Base-by-base conservation (phyloP, 2,113 vertebrate genomes). In the Cyanoramphus novaezelandiae region DNA sequence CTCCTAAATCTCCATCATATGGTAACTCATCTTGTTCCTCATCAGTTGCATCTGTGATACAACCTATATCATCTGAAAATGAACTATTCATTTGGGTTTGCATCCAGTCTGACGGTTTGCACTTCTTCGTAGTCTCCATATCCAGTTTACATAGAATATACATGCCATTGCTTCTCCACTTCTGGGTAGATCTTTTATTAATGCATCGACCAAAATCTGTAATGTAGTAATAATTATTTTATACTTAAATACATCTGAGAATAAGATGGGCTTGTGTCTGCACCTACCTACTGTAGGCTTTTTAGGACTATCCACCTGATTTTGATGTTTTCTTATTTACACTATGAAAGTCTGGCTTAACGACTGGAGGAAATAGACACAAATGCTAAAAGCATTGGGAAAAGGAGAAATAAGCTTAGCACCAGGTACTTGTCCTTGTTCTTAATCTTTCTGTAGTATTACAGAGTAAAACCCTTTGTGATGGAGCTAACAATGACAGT, bases 11-110 rank as follows among this genome's bases (percentile, higher is more conserved):
- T 12, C 86, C 97, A 85, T 99, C 98, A 25, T 97, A 98, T 57
- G 98, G 98, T n/a, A 99, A 96, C 11, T 99, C 98, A 21, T 99
- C 98, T 50, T 99, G 98, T 27, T 98, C 98, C 75, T 98, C 98
- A 19, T 98, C 98, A 35, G 98, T 98, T 44, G 92, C 98, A 44
- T 97, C 97, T 79, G 96, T 97, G 33, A 77, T 55, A 71, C 97
- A 97, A 44, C 95, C 92, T 20, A 76, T 17, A 31, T 85, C 39
- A 18, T 91, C 94, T 85, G 89, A 94, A 65, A 74, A 28, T 7
- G 43, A 65, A 13, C 93, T 64, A 19, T 69, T 93, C 55, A 71
- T 82, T 43, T 87, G 97, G 77, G 92, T 92, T 79, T 94, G 88
- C 96, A 92, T 97, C 52, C 88, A 87, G 35, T 69, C 72, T 31